A percentile compares a stretch with the other conserved stretches of the same genome.
Conservation (phyloP, 2,888 invertebrate genomes). For the Agrotis puta region DNA sequence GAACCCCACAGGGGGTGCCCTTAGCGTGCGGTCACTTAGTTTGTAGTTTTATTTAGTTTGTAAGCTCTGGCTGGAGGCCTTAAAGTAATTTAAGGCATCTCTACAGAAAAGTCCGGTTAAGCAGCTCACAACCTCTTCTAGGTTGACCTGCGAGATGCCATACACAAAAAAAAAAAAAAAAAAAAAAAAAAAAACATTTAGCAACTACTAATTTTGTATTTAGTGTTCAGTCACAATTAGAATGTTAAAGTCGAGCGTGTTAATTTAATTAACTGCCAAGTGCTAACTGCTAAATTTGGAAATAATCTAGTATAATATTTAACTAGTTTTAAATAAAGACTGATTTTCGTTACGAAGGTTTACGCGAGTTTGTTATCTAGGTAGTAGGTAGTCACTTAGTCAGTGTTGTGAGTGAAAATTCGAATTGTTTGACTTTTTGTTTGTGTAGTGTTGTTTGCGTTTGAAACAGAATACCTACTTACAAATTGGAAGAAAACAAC, state of each 20-base stretch:
- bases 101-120: too few relatives aligned
- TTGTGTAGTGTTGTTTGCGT: conserved; percentile 20
- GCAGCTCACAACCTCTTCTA: too few relatives aligned
- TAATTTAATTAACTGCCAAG: conserved; percentile 8
- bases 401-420: conserved; percentile 5
- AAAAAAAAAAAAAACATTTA: too few relatives aligned
- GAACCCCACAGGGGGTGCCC: too few relatives aligned
- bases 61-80: too few relatives aligned
- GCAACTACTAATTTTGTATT: conserved; percentile 10
- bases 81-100: too few relatives aligned
- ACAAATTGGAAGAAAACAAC: conserved; percentile 22
- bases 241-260: conserved; percentile 7
- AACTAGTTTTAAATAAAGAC: conserved; percentile 6
- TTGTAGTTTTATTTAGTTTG: too few relatives aligned
- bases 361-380: conserved; percentile 3
- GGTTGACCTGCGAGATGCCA: too few relatives aligned
- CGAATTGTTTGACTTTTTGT: conserved; percentile 24
- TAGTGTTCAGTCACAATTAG: conserved; percentile 8
- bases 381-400: conserved; percentile 4
- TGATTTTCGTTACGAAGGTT: conserved; percentile 10
- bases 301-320: not conserved
- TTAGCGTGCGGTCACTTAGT: too few relatives aligned
- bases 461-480: conserved; percentile 11
- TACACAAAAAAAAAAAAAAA: too few relatives aligned
- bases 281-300: conserved; percentile 1